Evolutionary conservation across 2,888 invertebrate genomes (phyloP).

Genomic region (Bugula neritina): DNA sequence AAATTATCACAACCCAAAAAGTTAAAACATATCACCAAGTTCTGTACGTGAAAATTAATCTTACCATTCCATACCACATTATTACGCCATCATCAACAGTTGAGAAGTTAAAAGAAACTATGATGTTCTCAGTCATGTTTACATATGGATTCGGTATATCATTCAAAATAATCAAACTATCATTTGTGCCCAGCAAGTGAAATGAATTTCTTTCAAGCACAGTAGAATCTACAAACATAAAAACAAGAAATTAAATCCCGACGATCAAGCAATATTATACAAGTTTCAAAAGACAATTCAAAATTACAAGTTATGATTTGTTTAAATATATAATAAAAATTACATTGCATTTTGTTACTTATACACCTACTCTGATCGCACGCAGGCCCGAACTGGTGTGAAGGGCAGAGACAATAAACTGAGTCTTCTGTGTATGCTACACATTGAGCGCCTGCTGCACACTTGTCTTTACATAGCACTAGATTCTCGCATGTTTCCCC

Average conservation of each 20-base stretch:
- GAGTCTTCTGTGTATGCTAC: not conserved
- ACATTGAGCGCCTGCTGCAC: slow-evolving; percentile 2
- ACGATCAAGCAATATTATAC: too few species aligned
- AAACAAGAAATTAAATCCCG: too few species aligned
- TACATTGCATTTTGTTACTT: too few species aligned
- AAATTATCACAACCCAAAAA: not conserved
- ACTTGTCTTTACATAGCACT: slow-evolving; percentile 1
- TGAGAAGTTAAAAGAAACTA: slow-evolving; percentile 28
- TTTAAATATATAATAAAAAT: too few species aligned
- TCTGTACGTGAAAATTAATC: not conserved
- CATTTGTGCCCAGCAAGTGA: slow-evolving; percentile 2
- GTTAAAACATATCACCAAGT: not conserved
- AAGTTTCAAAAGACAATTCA: too few species aligned
- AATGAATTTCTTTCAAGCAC: not conserved
- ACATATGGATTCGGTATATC: not conserved
- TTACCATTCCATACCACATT: slow-evolving; percentile 29
- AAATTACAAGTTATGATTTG: too few species aligned
- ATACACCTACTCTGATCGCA: too few species aligned
- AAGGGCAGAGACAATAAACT: not conserved
- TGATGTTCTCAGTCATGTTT: not conserved
- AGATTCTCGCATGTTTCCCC: not conserved
- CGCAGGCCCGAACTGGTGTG: not conserved
- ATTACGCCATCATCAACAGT: slow-evolving; percentile 27
- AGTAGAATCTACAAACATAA: too few species aligned
- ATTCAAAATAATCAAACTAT: not conserved